Conservation (phyloP, 2,113 vertebrate species). For the Calyptommatus sinebrachiatus region DNA sequence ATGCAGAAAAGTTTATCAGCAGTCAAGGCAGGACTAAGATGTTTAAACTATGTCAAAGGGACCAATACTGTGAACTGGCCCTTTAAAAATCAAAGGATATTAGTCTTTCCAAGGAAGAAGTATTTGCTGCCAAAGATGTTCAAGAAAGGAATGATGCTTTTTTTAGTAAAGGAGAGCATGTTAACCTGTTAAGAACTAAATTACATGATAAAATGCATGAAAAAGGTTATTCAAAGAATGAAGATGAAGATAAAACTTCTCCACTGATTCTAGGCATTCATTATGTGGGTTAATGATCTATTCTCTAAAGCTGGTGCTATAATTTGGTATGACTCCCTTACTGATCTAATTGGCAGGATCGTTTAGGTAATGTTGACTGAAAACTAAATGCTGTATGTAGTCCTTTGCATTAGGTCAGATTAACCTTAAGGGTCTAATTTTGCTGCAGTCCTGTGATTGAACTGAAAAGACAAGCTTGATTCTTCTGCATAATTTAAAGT, state of each 20-base stretch:
- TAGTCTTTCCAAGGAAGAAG: too few species aligned
- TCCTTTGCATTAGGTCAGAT: conserved; percentile 53
- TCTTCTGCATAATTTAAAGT: too few species aligned
- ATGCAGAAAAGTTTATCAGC: too few species aligned
- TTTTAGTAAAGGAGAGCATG: too few species aligned
- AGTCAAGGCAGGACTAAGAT: too few species aligned
- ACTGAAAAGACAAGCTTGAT: too few species aligned
- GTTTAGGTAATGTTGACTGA: conserved; percentile 58
- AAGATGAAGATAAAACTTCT: not conserved
- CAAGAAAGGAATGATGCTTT: too few species aligned
- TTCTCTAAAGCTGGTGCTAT: conserved; percentile 57
- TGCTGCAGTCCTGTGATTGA: too few species aligned
- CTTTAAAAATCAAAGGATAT: too few species aligned
- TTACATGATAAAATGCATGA: conserved; percentile 21
- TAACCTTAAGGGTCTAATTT: conserved; percentile 28
- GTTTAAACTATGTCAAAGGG: too few species aligned
- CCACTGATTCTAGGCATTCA: conserved; percentile 60
- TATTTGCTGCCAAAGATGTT: too few species aligned
- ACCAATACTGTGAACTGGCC: too few species aligned
- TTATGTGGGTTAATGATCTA: conserved; percentile 58
- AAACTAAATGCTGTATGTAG: conserved; percentile 47
- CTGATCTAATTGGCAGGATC: conserved; percentile 59
- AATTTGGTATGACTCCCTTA: conserved; percentile 63
- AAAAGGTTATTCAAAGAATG: not conserved
- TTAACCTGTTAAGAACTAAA: not conserved